Base-by-base conservation (phyloP, 2,888 invertebrate genomes). In the Peribatodes rhomboidaria region DNA sequence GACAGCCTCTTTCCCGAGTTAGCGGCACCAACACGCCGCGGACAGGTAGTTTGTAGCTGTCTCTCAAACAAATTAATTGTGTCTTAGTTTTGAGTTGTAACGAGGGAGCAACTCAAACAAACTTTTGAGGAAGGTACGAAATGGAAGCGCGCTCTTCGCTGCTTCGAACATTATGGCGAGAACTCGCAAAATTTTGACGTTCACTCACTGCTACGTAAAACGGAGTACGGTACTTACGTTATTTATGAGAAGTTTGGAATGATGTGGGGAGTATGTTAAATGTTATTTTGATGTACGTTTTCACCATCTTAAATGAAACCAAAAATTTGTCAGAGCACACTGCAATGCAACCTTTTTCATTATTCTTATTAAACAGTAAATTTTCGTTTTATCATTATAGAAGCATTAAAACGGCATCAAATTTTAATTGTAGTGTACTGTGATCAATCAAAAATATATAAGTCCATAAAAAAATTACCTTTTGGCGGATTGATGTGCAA, bases 401-500 rank as follows among this genome's bases (percentile, higher is more conserved):
- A 4, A 4, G 6, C 27, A 6, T 27, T 27, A 27, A 27, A 27
- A 27, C 6, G 6, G 2, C 6, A 27, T 27, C 27, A 27, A 27
- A 27, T 27, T 27, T 27, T 27, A 4, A 27, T 27, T 27, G 27
- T 2, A 27, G 27, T 27, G 27, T 27, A 2, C 27, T 35, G 1
- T 9, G 35, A 1, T 13, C n/a, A 13, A 46, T 1, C n/a, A 22
- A 46, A 22, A 42, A 1, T 18, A 20, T 42, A 18, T n/a, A n/a
- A n/a, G n/a, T n/a, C n/a, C 42, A 13, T 42, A 18, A 42, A 42
- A 42, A 4, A 27, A 7, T 94, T 88, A 98, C 99, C 98, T 97
- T 99, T 99, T n/a, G 99, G 98, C 58, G 99, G 99, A 92, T 99
- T 99, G 82, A 99, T 96, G 77, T 95, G 93, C 73, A 99, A 94